Conservation (phyloP, 2,888 invertebrate genomes). For the Dryocosmus kuriphilus region DNA sequence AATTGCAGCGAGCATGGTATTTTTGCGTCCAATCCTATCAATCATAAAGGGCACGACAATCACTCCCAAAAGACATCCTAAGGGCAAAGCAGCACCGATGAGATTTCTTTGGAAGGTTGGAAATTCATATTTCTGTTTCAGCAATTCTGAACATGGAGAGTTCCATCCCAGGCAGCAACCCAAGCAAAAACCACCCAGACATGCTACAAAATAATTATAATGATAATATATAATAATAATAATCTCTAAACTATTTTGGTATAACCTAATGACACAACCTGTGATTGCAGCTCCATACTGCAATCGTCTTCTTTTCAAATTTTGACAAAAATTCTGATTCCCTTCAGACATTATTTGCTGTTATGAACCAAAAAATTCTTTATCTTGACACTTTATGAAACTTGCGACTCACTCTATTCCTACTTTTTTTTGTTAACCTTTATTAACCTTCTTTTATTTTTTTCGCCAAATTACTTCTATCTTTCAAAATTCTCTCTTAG, state of each 20-base stretch:
- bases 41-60: slow-evolving; percentile 78
- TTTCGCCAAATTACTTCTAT: neutral
- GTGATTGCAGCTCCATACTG: slow-evolving; percentile 83
- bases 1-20: slow-evolving; percentile 82
- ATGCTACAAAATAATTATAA: slow-evolving; percentile 48
- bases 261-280: slow-evolving; percentile 55
- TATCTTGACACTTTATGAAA: neutral
- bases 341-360: neutral
- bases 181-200: slow-evolving; percentile 72
- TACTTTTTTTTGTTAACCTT: too few species aligned
- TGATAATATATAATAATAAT: neutral
- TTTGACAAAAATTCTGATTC: neutral
- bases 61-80: slow-evolving; percentile 81
- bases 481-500: neutral
- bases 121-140: slow-evolving; percentile 76
- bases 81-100: slow-evolving; percentile 84
- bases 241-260: neutral
- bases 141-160: slow-evolving; percentile 74
- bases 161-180: slow-evolving; percentile 78
- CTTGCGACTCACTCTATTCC: neutral
- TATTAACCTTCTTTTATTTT: neutral
- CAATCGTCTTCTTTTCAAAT: slow-evolving; percentile 77
- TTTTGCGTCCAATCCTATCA: slow-evolving; percentile 85
- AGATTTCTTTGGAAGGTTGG: slow-evolving; percentile 77
- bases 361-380: slow-evolving; percentile 1